Evolutionary conservation across 2,888 invertebrate species (phyloP).

Genomic region (Mythimna pallens): DNA sequence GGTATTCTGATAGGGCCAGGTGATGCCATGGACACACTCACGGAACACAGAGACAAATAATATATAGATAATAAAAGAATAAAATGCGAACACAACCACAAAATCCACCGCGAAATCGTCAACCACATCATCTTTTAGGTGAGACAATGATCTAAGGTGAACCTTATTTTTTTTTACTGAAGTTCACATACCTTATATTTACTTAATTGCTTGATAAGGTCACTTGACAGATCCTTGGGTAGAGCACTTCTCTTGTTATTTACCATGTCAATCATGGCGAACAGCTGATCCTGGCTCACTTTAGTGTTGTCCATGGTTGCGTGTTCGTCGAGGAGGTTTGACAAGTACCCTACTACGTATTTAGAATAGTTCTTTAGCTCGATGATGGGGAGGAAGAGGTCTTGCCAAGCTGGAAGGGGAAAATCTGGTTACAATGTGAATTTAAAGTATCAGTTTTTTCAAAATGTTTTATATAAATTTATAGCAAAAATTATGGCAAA

Average conservation of each 20-base stretch:
- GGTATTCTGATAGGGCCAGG: too few relatives aligned
- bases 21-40: too few relatives aligned
- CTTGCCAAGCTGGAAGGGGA: constrained; percentile 92
- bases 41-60: too few relatives aligned
- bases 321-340: constrained; percentile 86
- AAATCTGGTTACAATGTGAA: neutral
- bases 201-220: constrained; percentile 88
- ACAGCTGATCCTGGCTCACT: constrained; percentile 89
- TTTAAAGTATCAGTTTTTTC: neutral
- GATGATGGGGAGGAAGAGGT: constrained; percentile 93
- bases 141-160: too few relatives aligned
- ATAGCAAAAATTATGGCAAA: too few relatives aligned
- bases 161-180: too few relatives aligned
- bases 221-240: constrained; percentile 89
- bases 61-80: too few relatives aligned
- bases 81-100: too few relatives aligned
- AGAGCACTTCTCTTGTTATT: constrained; percentile 90
- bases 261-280: constrained; percentile 91
- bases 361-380: constrained; percentile 93
- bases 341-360: constrained; percentile 92
- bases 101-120: too few relatives aligned
- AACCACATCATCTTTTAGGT: too few relatives aligned
- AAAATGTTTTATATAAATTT: too few relatives aligned
- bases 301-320: constrained; percentile 79
- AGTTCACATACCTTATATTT: constrained; percentile 88